phyloP scores from a whole-genome alignment of 2,797 vertebrate genomes.

The Gambelia wislizenii region DNA sequence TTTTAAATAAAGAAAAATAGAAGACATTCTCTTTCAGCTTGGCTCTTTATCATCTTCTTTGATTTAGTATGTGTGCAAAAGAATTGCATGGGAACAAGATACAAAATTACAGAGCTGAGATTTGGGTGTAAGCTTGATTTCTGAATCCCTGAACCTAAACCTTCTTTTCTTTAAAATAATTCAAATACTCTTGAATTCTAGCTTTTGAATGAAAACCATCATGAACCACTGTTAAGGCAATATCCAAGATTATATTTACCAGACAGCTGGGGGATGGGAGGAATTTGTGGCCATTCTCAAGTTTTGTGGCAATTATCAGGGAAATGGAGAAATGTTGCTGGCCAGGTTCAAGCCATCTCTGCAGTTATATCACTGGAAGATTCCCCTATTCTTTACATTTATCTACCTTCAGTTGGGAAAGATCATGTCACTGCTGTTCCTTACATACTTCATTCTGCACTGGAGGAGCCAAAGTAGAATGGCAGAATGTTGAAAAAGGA shows the following conservation, averaged over 20 bases:
- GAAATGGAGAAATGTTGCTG: background rate
- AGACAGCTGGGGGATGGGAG: background rate
- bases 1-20: background rate
- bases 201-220: background rate
- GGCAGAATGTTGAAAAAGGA: no score
- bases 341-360: background rate
- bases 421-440: background rate
- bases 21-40: conserved; percentile 7
- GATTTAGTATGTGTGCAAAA: background rate
- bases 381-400: background rate
- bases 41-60: background rate
- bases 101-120: background rate
- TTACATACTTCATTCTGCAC: no score
- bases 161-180: background rate
- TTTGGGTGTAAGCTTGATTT: background rate
- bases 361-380: background rate
- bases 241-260: background rate
- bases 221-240: background rate
- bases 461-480: no score
- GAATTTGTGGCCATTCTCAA: background rate
- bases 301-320: background rate
- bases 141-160: background rate
- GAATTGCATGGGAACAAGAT: background rate
- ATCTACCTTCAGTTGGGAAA: background rate
- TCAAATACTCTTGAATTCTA: background rate